phyloP scores from a whole-genome alignment of 2,797 vertebrate species.

The Tangara arthus region DNA sequence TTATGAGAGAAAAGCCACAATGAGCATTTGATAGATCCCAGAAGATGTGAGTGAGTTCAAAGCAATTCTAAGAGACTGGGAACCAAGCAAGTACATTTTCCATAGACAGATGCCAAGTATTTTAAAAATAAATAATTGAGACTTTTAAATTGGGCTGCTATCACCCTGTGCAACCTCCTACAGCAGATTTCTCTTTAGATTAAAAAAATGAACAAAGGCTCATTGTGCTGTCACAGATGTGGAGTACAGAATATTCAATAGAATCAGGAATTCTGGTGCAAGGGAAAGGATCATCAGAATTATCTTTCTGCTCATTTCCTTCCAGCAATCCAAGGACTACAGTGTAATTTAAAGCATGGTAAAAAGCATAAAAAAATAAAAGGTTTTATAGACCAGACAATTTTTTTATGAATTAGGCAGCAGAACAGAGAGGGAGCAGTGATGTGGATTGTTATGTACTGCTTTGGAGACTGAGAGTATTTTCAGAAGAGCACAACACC shows the following conservation, averaged over 20 bases:
- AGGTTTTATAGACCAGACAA: background rate
- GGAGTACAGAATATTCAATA: slow-evolving; percentile 37
- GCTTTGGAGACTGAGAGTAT: background rate
- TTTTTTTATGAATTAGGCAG: slow-evolving; percentile 14
- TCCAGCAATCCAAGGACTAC: slow-evolving; percentile 5
- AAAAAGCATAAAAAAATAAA: background rate
- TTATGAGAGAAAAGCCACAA: slow-evolving; percentile 39
- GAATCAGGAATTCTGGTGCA: slow-evolving; percentile 37
- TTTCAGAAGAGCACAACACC: slow-evolving; percentile 34
- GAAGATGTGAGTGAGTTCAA: slow-evolving; percentile 50
- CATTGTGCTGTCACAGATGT: slow-evolving; percentile 63
- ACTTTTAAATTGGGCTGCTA: slow-evolving; percentile 62
- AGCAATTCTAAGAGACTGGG: slow-evolving; percentile 45
- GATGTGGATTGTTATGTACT: background rate
- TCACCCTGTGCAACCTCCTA: slow-evolving; percentile 54
- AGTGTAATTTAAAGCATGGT: slow-evolving; percentile 20
- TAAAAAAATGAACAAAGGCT: slow-evolving; percentile 65
- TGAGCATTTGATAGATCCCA: slow-evolving; percentile 51
- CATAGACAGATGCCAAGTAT: slow-evolving; percentile 58
- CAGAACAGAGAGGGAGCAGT: background rate
- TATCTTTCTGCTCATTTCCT: slow-evolving; percentile 33
- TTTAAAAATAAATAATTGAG: slow-evolving; percentile 68
- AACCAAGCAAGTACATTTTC: slow-evolving; percentile 49
- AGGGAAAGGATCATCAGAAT: slow-evolving; percentile 38
- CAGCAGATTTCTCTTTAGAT: slow-evolving; percentile 48